Evolutionary conservation across 2,888 invertebrate species (phyloP).

Genomic region (Liposcelis brunnea): DNA sequence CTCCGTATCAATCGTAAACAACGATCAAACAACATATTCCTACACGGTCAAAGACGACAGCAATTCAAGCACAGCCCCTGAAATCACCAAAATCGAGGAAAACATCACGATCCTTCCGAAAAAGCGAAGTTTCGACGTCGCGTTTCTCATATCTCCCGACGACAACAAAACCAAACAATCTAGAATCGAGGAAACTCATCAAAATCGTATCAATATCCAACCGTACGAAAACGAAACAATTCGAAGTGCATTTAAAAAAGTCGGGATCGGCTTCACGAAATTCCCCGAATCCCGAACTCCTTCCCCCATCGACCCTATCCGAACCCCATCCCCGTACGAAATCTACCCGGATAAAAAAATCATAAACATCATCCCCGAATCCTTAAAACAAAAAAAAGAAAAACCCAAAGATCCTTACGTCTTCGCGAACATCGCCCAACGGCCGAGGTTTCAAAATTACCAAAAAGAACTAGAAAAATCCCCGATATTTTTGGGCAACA

Average conservation of each 20-base stretch:
- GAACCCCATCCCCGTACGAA: slow-evolving; percentile 26
- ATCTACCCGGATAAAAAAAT: slow-evolving; percentile 29
- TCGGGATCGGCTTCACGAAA: slow-evolving; percentile 16
- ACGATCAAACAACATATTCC: slow-evolving; percentile 15
- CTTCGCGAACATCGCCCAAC: background rate
- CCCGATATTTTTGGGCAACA: background rate
- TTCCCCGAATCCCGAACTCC: slow-evolving; percentile 9
- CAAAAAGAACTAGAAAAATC: slow-evolving; percentile 4
- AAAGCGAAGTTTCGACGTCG: slow-evolving; percentile 82
- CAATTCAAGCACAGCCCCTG: slow-evolving; percentile 18
- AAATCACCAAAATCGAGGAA: slow-evolving; percentile 15
- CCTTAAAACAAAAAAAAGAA: background rate
- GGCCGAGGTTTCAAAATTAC: slow-evolving; percentile 32
- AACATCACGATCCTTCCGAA: slow-evolving; percentile 27
- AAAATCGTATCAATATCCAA: slow-evolving; percentile 4
- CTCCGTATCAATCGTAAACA: slow-evolving; percentile 20
- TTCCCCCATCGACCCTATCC: slow-evolving; percentile 8
- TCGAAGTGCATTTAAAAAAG: slow-evolving; percentile 15
- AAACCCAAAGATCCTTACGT: background rate
- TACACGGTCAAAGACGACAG: slow-evolving; percentile 19
- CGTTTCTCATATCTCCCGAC: slow-evolving; percentile 76
- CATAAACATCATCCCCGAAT: slow-evolving; percentile 13
- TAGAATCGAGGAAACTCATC: slow-evolving; percentile 28
- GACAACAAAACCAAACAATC: slow-evolving; percentile 44
- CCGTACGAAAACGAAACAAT: slow-evolving; percentile 12